Conservation (phyloP, 2,113 vertebrate genomes). For the Periophthalmodon schlosseri region DNA sequence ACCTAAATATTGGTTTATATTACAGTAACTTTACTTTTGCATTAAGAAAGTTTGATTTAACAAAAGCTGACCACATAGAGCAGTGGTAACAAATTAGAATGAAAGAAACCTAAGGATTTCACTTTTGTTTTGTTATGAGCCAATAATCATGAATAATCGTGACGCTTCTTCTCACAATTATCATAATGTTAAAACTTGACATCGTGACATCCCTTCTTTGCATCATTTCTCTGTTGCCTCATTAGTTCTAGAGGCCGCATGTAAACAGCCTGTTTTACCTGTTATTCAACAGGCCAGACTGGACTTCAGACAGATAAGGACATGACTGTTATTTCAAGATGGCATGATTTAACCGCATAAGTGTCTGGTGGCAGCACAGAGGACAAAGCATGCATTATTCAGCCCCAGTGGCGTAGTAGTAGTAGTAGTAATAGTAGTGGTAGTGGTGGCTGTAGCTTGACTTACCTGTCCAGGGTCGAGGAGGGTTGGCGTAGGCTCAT, state of each 20-base stretch:
- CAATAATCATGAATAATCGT: too few species aligned
- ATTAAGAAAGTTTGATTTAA: too few species aligned
- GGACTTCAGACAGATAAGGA: conserved; percentile 15
- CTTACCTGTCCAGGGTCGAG: conserved; percentile 80
- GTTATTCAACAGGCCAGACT: conserved; percentile 33
- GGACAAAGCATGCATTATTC: neutral
- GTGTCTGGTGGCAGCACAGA: neutral
- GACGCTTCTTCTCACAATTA: too few species aligned
- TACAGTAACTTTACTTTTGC: too few species aligned
- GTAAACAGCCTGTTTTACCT: conserved; percentile 35
- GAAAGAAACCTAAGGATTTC: too few species aligned
- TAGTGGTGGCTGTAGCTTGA: neutral
- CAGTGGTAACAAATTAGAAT: too few species aligned
- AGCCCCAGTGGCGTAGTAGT: neutral
- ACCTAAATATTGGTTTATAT: too few species aligned
- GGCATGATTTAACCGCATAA: neutral
- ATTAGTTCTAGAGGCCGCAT: neutral
- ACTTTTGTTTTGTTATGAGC: too few species aligned
- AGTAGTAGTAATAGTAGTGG: neutral
- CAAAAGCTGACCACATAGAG: too few species aligned
- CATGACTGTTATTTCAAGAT: conserved; percentile 1
- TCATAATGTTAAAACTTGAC: too few species aligned
- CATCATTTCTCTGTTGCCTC: neutral
- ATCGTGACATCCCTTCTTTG: neutral
- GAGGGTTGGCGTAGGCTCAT: conserved; percentile 79